Conservation (phyloP, 1,140 invertebrate species). For the Drosophila tani region DNA sequence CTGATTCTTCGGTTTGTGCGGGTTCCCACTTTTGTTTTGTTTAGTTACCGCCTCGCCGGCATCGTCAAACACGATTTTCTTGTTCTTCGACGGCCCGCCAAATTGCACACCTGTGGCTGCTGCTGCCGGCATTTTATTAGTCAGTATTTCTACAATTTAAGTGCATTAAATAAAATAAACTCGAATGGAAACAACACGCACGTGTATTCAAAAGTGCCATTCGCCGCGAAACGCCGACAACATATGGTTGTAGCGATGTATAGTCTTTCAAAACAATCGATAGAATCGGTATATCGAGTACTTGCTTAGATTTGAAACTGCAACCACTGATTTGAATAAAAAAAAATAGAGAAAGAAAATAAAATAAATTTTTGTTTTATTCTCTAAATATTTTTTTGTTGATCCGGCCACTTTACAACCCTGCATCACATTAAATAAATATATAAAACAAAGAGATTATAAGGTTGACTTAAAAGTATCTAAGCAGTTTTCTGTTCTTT, state of each 20-base stretch:
- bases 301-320: no score
- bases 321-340: no score
- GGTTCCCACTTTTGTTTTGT: slow-evolving; percentile 33
- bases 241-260: slow-evolving; percentile 11
- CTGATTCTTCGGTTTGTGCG: slow-evolving; percentile 19
- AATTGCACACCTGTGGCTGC: slow-evolving; percentile 52
- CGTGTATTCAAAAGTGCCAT: slow-evolving; percentile 55
- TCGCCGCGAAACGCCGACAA: slow-evolving; percentile 28
- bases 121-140: slow-evolving; percentile 67
- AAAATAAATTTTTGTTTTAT: no score
- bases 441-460: no score
- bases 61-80: slow-evolving; percentile 79
- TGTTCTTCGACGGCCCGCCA: slow-evolving; percentile 60
- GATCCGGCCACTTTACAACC: no score
- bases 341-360: no score
- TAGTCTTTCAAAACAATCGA: background rate
- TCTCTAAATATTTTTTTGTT: no score
- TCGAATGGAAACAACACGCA: slow-evolving; percentile 29
- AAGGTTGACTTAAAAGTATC: no score
- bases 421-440: no score
- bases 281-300: background rate
- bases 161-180: slow-evolving; percentile 39
- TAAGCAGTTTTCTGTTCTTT: no score
- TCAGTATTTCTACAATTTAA: slow-evolving; percentile 16
- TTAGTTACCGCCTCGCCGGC: slow-evolving; percentile 62